Conservation (phyloP, 2,113 vertebrate genomes). For the Pelusios castaneus region DNA sequence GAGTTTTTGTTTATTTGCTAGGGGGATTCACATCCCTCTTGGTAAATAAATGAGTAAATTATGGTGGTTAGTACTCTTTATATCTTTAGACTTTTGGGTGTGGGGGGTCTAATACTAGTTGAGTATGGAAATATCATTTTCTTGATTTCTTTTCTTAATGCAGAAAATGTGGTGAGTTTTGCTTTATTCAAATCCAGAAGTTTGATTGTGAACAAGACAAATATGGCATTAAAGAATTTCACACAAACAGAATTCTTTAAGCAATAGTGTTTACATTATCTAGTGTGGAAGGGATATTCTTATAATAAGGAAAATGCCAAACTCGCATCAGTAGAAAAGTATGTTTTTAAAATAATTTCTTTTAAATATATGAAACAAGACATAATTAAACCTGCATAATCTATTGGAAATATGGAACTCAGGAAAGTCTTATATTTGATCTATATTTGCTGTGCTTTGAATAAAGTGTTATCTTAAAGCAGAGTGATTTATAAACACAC, state of each 20-base stretch:
- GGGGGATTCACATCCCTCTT: neutral
- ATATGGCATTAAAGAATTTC: neutral
- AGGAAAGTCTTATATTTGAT: neutral
- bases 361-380: neutral
- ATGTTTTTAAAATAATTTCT: neutral
- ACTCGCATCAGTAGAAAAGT: neutral
- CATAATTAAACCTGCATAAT: neutral
- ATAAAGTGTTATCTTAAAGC: slow-evolving; percentile 10
- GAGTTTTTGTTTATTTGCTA: neutral
- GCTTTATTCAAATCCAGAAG: neutral
- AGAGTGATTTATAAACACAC: neutral
- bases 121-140: slow-evolving; percentile 10
- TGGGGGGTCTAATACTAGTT: neutral
- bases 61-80: neutral
- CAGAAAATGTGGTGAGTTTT: neutral
- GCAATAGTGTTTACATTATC: too few species aligned
- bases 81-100: neutral
- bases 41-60: neutral
- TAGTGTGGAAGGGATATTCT: neutral
- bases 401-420: neutral
- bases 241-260: neutral
- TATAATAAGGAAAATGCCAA: neutral
- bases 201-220: neutral
- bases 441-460: neutral
- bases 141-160: neutral